Evolutionary conservation across 2,113 vertebrate species (phyloP).

Genomic region (Geococcyx californianus): DNA sequence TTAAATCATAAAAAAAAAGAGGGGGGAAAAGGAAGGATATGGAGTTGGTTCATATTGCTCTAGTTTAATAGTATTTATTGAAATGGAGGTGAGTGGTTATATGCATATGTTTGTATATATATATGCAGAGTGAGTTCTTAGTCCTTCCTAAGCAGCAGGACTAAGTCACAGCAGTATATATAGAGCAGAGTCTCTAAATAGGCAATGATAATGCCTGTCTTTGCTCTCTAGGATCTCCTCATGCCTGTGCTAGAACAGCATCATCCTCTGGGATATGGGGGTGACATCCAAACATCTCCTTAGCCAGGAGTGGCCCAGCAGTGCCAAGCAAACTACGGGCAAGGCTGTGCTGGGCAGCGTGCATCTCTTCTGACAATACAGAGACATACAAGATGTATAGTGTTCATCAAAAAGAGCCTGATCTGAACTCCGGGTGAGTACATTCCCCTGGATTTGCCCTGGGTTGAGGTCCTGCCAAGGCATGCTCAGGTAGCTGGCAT

Average conservation of each 20-base stretch:
- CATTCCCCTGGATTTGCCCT: too few species aligned
- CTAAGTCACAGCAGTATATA: neutral
- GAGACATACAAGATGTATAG: neutral
- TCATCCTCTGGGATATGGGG: neutral
- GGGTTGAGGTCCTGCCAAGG: neutral
- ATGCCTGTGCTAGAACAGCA: neutral
- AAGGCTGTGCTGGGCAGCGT: neutral
- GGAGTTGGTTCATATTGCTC: neutral
- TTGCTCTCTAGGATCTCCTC: neutral
- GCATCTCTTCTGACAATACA: neutral
- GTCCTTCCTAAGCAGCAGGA: neutral
- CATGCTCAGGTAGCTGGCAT: neutral
- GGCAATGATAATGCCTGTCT: neutral
- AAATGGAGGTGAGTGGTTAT: neutral
- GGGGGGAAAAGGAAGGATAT: too few species aligned
- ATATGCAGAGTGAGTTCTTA: neutral
- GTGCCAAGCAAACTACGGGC: neutral
- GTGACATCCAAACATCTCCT: neutral
- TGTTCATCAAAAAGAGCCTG: neutral
- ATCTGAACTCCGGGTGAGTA: neutral
- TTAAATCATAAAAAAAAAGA: neutral
- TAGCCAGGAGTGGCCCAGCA: neutral
- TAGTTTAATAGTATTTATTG: neutral
- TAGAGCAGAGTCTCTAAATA: neutral
- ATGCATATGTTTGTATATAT: neutral